Base-by-base conservation (phyloP, 2,797 vertebrate species). In the Spea hammondii region DNA sequence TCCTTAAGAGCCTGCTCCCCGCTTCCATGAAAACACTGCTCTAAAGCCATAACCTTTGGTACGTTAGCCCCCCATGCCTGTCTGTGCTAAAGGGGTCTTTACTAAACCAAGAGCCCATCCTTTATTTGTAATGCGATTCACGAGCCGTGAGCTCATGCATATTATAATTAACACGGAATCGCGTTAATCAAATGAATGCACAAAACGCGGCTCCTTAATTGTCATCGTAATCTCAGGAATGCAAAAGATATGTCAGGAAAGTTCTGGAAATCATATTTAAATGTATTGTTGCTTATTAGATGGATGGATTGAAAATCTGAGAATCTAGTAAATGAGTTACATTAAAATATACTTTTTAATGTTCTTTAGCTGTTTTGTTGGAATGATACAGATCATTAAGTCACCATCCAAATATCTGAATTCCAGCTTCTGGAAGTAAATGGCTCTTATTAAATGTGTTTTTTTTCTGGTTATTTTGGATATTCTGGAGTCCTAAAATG, bases 101-200 rank as follows among this genome's bases (percentile, higher is more conserved):
- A 32, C 12, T 62, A 17, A 17, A 32, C n/a, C 13, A 17, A n/a
- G 49, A 46, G 65, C 55, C 54, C 55, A 50, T 69, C 60, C 69
- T 47, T 81, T 55, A 68, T 55, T 82, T 82, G 49, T 62, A 65
- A 77, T 82, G 80, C 70, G 65, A 64, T 44, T 73, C 74, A 70
- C 79, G 68, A 50, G 17, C 71, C 9, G 14, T 64, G 74, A 78
- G 55, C 80, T 82, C 75, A 82, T 82, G 65, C 80, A 82, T 82
- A 82, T 78, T 70, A 77, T 82, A 78, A 82, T 82, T 69, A 74
- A 74, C 65, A 69, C 50, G 55, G 80, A 77, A 74, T 78, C 75
- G 69, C 70, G 70, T 82, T 82, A 82, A 82, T 82, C 80, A 77
- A 70, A 82, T 77, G 73, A 82, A 82, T 78, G 75, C 80, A 77